These are phyloP conservation scores for Rousettus madagascariensis DNA, from an alignment of 2,797 vertebrate species.

Conservation along the genomic window DNA sequence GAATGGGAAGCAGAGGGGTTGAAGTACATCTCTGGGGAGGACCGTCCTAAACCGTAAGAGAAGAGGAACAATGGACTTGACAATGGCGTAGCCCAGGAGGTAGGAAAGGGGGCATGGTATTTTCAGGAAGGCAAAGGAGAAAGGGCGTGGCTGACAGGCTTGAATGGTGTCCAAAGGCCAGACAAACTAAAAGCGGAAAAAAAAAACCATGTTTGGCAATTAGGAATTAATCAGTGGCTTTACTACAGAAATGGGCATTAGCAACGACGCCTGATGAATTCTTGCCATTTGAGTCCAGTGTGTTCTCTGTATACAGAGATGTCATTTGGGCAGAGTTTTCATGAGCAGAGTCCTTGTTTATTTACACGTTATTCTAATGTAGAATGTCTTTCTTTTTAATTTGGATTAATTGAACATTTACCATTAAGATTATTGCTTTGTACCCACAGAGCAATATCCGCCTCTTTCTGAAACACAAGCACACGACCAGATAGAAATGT, in stretches of 20 bases:
- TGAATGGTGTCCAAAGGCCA: background rate
- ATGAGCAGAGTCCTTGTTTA: background rate
- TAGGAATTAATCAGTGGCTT: background rate
- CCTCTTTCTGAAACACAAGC: background rate
- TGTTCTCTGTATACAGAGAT: accelerated
- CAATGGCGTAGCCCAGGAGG: background rate
- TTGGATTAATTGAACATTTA: background rate
- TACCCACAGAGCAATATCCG: background rate
- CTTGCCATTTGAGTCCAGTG: background rate
- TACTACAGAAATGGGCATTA: background rate
- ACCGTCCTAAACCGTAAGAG: background rate
- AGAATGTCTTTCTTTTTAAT: background rate
- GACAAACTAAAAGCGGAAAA: background rate
- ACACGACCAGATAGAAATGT: background rate
- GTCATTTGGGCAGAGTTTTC: background rate
- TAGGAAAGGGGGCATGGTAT: background rate
- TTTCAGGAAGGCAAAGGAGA: background rate
- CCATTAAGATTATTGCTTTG: background rate
- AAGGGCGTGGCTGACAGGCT: background rate
- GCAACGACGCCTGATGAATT: accelerated
- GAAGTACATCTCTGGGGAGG: background rate
- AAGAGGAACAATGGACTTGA: background rate
- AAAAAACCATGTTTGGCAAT: background rate
- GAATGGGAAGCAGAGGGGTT: background rate
- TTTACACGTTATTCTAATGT: background rate